phyloP scores from a whole-genome alignment of 2,113 vertebrate species.

The Saguinus imperator region DNA sequence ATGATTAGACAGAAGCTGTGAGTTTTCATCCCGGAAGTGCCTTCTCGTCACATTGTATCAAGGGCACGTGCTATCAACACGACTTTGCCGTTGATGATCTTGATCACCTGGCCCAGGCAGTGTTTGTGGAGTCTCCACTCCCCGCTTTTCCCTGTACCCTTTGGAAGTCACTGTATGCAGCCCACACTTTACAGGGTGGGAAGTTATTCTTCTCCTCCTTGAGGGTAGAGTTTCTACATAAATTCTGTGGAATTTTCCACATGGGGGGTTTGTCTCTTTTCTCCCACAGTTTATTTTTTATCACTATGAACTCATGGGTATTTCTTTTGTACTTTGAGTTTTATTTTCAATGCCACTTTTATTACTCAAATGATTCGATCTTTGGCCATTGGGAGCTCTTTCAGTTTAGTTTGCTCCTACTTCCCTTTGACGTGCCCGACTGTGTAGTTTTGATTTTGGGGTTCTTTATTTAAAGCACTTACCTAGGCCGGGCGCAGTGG shows the following conservation, averaged over 20 bases:
- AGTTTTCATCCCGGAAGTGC: background rate
- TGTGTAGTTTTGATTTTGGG: background rate
- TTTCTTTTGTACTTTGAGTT: slow-evolving; percentile 2
- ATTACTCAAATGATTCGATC: background rate
- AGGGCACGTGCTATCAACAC: background rate
- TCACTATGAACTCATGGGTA: background rate
- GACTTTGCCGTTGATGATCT: background rate
- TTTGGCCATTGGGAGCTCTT: background rate
- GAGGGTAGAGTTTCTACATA: background rate
- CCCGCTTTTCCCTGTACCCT: background rate
- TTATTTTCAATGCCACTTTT: background rate
- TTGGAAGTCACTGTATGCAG: background rate
- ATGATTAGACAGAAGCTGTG: background rate
- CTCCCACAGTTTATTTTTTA: background rate
- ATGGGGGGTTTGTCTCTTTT: background rate
- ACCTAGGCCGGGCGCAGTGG: too few relatives aligned
- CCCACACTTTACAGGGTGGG: too few relatives aligned
- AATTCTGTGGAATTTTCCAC: background rate
- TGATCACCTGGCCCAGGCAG: background rate
- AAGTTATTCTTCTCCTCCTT: background rate
- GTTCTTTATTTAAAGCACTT: background rate
- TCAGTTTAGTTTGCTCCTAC: background rate
- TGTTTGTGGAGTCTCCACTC: background rate
- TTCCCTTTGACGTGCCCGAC: background rate
- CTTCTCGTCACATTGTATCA: background rate